Conservation (phyloP, 2,113 vertebrate species). For the Rattus rattus region DNA sequence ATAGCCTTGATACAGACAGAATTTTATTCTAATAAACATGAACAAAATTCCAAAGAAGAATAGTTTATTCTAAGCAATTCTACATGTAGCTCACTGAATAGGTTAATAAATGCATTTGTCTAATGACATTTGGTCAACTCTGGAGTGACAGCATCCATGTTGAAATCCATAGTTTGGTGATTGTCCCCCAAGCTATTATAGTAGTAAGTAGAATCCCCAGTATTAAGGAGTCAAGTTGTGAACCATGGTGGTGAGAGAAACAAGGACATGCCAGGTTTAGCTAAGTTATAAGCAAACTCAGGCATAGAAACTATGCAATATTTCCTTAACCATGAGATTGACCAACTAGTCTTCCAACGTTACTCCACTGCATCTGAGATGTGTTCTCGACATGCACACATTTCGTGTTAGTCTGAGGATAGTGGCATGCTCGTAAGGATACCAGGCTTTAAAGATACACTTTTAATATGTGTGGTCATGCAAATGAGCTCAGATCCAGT, state of each 20-base stretch:
- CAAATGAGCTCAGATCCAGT: not conserved
- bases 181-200: not conserved
- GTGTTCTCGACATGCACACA: not conserved
- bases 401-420: not conserved
- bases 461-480: not conserved
- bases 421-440: not conserved
- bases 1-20: not conserved
- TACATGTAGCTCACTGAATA: too few relatives aligned
- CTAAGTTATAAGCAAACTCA: not conserved
- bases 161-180: not conserved
- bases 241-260: not conserved
- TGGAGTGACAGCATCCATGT: not conserved
- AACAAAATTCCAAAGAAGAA: not conserved
- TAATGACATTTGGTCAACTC: too few relatives aligned
- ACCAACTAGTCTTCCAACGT: not conserved
- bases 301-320: not conserved
- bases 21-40: not conserved
- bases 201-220: not conserved
- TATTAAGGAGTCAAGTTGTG: not conserved
- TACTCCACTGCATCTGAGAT: not conserved
- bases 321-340: not conserved
- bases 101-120: not conserved
- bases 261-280: not conserved
- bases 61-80: not conserved
- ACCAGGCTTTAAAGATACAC: not conserved